phyloP scores from a whole-genome alignment of 2,113 vertebrate genomes.

The Chaetodon trifascialis region DNA sequence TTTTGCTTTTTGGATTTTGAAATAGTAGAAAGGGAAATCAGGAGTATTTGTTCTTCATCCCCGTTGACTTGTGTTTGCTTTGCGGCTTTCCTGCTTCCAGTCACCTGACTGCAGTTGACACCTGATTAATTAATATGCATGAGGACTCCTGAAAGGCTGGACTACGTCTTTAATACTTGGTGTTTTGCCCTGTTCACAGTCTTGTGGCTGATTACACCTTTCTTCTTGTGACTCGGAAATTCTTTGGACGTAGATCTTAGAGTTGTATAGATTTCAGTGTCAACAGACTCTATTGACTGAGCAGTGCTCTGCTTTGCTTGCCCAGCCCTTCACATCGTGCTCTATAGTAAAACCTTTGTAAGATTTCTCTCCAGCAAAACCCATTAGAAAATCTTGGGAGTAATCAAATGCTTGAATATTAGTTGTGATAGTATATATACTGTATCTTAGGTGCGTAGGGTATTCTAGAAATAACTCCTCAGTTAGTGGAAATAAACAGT shows the following conservation, averaged over 20 bases:
- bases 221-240: background rate
- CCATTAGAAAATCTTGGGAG: background rate
- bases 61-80: slow-evolving; percentile 8
- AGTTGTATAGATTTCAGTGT: slow-evolving; percentile 7
- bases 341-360: background rate
- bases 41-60: slow-evolving; percentile 10
- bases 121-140: background rate
- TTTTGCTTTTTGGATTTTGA: slow-evolving; percentile 8
- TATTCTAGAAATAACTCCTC: background rate
- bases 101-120: slow-evolving; percentile 1
- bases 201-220: background rate
- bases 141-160: slow-evolving; percentile 2
- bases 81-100: slow-evolving; percentile 2
- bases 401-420: background rate
- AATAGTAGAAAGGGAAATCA: slow-evolving; percentile 2
- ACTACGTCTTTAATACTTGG: background rate
- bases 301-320: background rate
- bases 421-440: background rate
- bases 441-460: background rate
- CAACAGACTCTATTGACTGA: background rate
- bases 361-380: background rate
- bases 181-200: slow-evolving; percentile 14
- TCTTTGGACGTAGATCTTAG: background rate
- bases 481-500: background rate
- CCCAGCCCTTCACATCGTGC: background rate